Conservation (phyloP, 2,113 vertebrate genomes). For the Nothoprocta perdicaria region DNA sequence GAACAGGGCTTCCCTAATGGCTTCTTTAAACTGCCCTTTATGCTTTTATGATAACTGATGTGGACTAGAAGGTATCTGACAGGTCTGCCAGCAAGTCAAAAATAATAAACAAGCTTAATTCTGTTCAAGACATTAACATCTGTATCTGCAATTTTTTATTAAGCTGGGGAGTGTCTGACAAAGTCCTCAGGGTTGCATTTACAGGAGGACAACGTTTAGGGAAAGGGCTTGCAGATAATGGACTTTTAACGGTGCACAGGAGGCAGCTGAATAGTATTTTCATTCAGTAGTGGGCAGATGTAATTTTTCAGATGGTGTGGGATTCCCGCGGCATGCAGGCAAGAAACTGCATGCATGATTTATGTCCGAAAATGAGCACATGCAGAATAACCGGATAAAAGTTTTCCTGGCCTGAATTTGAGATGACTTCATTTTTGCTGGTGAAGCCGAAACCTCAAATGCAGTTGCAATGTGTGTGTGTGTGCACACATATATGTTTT, state of each 20-base stretch:
- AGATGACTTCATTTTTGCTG: not conserved
- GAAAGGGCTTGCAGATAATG: not conserved
- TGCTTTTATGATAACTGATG: not conserved
- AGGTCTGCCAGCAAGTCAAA: not conserved
- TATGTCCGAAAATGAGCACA: not conserved
- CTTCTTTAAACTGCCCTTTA: not conserved
- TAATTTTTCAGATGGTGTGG: not conserved
- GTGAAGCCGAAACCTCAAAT: not conserved
- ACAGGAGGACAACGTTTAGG: not conserved
- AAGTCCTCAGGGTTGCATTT: fast-evolving
- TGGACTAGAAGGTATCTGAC: not conserved
- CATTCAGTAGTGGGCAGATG: fast-evolving
- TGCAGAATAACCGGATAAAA: not conserved
- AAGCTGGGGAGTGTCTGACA: fast-evolving
- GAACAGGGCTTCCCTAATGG: not conserved
- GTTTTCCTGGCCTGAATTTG: not conserved
- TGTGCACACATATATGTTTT: not conserved
- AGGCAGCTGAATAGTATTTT: not conserved
- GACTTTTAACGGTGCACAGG: not conserved
- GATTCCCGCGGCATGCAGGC: not conserved
- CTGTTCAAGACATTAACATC: not conserved
- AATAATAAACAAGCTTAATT: not conserved
- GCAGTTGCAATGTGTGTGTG: not conserved
- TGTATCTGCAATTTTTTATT: not conserved
- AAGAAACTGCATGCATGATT: fast-evolving